Evolutionary conservation across 1,140 invertebrate species (phyloP).

Genomic region (Drosophila obscura): DNA sequence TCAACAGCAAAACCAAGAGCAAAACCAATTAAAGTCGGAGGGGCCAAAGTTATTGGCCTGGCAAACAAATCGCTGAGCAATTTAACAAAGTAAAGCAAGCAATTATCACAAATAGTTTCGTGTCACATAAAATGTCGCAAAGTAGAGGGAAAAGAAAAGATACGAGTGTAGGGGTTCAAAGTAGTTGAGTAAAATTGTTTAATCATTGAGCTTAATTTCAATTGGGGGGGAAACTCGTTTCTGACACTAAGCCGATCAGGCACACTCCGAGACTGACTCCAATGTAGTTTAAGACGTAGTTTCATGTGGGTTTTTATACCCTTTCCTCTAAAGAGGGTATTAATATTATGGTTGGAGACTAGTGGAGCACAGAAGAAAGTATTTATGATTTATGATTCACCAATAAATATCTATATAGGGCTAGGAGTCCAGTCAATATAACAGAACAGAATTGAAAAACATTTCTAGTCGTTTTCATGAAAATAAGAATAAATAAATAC

Average conservation of each 20-base stretch:
- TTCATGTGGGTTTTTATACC: conserved; percentile 4
- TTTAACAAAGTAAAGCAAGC: conserved; percentile 72
- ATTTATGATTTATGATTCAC: no score
- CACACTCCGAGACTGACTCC: conserved; percentile 4
- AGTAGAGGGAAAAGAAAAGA: conserved; percentile 1
- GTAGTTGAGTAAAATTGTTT: conserved; percentile 67
- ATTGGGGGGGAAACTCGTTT: conserved; percentile 59
- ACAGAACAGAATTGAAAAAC: no score
- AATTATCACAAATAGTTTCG: conserved; percentile 69
- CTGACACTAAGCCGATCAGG: conserved; percentile 44
- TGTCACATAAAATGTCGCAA: conserved; percentile 56
- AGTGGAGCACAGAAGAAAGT: no score
- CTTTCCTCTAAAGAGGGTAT: neutral
- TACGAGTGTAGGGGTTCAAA: neutral
- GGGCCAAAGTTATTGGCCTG: conserved; percentile 58
- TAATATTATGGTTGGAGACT: no score
- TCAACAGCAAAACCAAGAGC: conserved; percentile 17
- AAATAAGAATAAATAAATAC: no score
- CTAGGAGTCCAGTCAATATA: no score
- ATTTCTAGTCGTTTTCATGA: no score
- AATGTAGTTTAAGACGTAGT: conserved; percentile 53
- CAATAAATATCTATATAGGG: no score
- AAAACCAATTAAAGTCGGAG: conserved; percentile 55
- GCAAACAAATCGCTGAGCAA: conserved; percentile 61
- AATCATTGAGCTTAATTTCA: conserved; percentile 74